phyloP scores from a whole-genome alignment of 1,140 invertebrate species.

The Megalopta genalis region DNA sequence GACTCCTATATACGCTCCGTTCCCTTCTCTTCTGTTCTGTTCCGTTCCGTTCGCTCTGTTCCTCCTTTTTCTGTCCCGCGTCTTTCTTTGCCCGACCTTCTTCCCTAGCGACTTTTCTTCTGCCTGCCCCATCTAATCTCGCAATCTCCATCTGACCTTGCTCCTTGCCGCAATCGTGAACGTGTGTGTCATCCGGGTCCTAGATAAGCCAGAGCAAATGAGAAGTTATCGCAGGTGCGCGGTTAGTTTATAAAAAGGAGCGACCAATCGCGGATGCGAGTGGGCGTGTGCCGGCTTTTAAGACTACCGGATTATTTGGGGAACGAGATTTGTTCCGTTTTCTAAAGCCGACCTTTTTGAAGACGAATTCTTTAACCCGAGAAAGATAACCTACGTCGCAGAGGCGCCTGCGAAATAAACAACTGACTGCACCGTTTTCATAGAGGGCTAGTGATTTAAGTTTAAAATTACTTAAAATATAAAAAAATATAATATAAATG shows the following conservation, averaged over 20 bases:
- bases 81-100: not conserved
- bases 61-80: not conserved
- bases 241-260: constrained; percentile 13
- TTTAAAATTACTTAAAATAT: too few relatives aligned
- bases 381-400: too few relatives aligned
- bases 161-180: constrained; percentile 14
- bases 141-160: constrained; percentile 37
- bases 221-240: constrained; percentile 42
- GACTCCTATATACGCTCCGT: not conserved
- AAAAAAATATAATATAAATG: too few relatives aligned
- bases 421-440: too few relatives aligned
- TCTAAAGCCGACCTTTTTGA: too few relatives aligned
- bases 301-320: not conserved
- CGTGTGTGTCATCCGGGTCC: constrained; percentile 44
- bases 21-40: too few relatives aligned
- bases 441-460: too few relatives aligned
- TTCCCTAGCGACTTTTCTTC: constrained; percentile 27
- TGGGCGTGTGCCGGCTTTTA: not conserved
- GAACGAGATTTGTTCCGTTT: too few relatives aligned
- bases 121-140: constrained; percentile 40
- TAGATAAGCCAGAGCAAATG: constrained; percentile 39
- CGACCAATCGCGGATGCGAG: not conserved
- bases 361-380: too few relatives aligned
- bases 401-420: too few relatives aligned
- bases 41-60: not conserved